These are phyloP conservation scores for Lordiphosa clarofinis DNA, from an alignment of 1,140 invertebrate species.

Conservation along the genomic window DNA sequence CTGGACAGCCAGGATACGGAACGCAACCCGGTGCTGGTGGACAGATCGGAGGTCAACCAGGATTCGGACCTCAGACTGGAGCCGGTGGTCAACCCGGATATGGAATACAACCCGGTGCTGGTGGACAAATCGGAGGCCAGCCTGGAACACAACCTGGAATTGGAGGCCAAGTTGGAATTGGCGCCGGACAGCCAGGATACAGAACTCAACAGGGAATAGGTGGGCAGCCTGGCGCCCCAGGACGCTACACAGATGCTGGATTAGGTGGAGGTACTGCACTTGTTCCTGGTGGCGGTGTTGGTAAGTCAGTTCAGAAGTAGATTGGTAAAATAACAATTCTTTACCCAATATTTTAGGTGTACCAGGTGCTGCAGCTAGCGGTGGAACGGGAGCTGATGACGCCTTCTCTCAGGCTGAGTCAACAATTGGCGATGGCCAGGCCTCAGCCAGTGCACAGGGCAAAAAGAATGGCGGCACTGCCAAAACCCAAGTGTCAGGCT, in stretches of 20 bases:
- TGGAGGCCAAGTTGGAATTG: background rate
- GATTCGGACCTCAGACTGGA: background rate
- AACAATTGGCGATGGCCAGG: conserved; percentile 85
- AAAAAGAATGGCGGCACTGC: conserved; percentile 86
- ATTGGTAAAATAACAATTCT: background rate
- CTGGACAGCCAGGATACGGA: conserved; percentile 8
- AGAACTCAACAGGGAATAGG: conserved; percentile 4
- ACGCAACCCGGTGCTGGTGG: background rate
- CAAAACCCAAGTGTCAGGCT: conserved; percentile 89
- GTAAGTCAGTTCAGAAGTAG: conserved; percentile 11
- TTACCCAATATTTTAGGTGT: conserved; percentile 3
- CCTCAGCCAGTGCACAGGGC: conserved; percentile 87
- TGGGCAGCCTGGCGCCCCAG: conserved; percentile 22
- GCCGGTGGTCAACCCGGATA: conserved; percentile 1
- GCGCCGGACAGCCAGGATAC: background rate
- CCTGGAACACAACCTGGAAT: conserved; percentile 7
- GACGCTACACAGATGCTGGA: conserved; percentile 35
- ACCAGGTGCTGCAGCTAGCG: conserved; percentile 75
- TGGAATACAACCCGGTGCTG: conserved; percentile 1
- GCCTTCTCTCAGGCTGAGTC: conserved; percentile 88
- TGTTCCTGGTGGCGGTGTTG: conserved; percentile 22
- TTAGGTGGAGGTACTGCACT: conserved; percentile 12
- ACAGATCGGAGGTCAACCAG: conserved; percentile 1
- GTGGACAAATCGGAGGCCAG: background rate
- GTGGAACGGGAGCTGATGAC: conserved; percentile 80